phyloP scores from a whole-genome alignment of 2,797 vertebrate species.

The Ctenopoma multispine region DNA sequence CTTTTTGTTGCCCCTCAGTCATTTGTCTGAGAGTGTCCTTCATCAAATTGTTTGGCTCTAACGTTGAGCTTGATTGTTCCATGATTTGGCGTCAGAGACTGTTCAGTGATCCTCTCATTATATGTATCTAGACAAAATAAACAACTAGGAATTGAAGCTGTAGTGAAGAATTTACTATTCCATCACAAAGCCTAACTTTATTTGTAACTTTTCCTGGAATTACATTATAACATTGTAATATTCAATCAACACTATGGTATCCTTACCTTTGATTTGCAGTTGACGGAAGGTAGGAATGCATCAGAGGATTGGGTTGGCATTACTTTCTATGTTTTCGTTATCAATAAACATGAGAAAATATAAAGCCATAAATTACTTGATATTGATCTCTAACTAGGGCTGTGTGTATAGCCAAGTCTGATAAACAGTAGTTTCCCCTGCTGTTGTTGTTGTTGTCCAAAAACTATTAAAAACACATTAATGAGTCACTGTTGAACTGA shows the following conservation, averaged over 20 bases:
- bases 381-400: neutral
- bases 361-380: neutral
- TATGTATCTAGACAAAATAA: constrained; percentile 56
- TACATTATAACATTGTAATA: constrained; percentile 7
- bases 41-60: constrained; percentile 70
- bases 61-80: constrained; percentile 58
- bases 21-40: constrained; percentile 61
- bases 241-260: neutral
- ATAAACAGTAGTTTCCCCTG: neutral
- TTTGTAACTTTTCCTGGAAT: constrained; percentile 24
- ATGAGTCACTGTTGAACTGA: neutral
- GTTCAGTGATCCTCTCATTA: constrained; percentile 52
- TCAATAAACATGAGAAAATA: neutral
- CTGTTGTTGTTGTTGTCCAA: neutral
- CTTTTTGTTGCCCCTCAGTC: constrained; percentile 64
- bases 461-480: constrained; percentile 3
- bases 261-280: constrained; percentile 2
- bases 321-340: neutral
- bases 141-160: constrained; percentile 16
- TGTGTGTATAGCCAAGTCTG: neutral
- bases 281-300: neutral
- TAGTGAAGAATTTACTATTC: no score
- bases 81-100: constrained; percentile 41
- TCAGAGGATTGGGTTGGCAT: neutral
- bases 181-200: constrained; percentile 1